A percentile compares a stretch with the other conserved stretches of the same genome.
Evolutionary conservation across 1,140 invertebrate species (phyloP).

Genomic region (Lepidurus apus): DNA sequence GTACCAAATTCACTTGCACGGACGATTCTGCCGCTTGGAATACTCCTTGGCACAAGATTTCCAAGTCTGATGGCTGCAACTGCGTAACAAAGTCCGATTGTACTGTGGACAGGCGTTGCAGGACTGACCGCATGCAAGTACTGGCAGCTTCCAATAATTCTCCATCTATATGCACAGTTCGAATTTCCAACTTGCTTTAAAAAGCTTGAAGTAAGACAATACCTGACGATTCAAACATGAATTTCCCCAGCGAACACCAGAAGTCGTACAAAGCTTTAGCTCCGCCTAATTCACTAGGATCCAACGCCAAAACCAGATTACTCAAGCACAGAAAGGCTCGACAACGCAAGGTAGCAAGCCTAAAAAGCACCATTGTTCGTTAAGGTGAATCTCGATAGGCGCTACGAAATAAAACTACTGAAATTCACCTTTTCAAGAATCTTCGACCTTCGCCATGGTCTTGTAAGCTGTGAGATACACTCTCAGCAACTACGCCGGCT

Average conservation of each 20-base stretch:
- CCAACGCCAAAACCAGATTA: slow-evolving; percentile 58
- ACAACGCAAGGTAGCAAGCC: slow-evolving; percentile 48
- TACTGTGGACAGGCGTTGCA: slow-evolving; percentile 45
- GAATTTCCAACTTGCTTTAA: background rate
- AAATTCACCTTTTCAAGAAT: slow-evolving; percentile 45
- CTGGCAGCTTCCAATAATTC: slow-evolving; percentile 55
- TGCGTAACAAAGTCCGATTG: slow-evolving; percentile 38
- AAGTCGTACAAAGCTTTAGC: slow-evolving; percentile 48
- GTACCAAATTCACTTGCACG: slow-evolving; percentile 42
- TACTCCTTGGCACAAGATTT: slow-evolving; percentile 40
- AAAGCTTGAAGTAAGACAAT: background rate
- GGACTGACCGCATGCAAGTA: slow-evolving; percentile 58
- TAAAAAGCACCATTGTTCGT: slow-evolving; percentile 27
- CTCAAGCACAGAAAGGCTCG: slow-evolving; percentile 59
- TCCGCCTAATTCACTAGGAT: slow-evolving; percentile 56
- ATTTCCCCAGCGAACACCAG: slow-evolving; percentile 52
- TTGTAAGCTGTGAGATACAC: slow-evolving; percentile 49
- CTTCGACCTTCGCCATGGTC: slow-evolving; percentile 48
- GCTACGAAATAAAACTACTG: background rate
- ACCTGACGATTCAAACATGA: slow-evolving; percentile 49
- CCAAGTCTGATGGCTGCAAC: slow-evolving; percentile 36
- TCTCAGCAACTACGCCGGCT: slow-evolving; percentile 48
- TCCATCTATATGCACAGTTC: slow-evolving; percentile 41
- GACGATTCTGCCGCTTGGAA: slow-evolving; percentile 36
- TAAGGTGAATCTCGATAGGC: background rate